Conservation (phyloP, 2,797 vertebrate genomes). For the Gambusia yucatana region DNA sequence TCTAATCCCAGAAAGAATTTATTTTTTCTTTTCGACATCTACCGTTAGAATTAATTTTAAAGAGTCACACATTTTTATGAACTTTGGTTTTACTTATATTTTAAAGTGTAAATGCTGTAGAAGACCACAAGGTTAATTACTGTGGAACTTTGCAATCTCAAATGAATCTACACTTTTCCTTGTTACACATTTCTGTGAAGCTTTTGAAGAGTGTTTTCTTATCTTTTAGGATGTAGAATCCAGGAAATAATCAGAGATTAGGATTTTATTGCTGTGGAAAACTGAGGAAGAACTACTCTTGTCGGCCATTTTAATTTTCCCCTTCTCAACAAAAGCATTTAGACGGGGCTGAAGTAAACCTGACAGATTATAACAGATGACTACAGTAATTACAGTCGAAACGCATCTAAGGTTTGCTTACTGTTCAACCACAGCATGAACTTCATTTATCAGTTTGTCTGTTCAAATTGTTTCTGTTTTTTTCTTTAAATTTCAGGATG, state of each 20-base stretch:
- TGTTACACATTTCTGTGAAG: neutral
- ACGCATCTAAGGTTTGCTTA: constrained; percentile 10
- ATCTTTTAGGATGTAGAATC: neutral
- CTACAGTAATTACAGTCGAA: neutral
- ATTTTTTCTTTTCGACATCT: neutral
- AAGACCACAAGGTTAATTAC: neutral
- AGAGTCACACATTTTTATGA: neutral
- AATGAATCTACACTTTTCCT: neutral
- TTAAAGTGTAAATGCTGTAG: neutral
- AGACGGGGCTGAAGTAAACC: neutral
- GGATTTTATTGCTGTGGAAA: neutral
- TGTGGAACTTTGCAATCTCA: neutral
- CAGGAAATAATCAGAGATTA: neutral
- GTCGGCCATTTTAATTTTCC: neutral
- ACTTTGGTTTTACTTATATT: neutral
- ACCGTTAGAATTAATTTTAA: neutral
- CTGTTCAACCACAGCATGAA: constrained; percentile 39
- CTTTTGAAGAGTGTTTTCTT: neutral
- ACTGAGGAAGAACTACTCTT: neutral
- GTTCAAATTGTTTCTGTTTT: constrained; percentile 27
- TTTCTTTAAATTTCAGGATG: constrained; percentile 67
- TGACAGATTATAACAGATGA: neutral
- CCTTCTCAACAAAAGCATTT: neutral
- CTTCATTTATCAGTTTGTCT: constrained; percentile 36
- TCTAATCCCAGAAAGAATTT: neutral